A percentile compares a stretch with the other conserved stretches of the same genome.
Evolutionary conservation across 1,140 invertebrate species (phyloP).

Genomic region (Palaemon carinicauda): DNA sequence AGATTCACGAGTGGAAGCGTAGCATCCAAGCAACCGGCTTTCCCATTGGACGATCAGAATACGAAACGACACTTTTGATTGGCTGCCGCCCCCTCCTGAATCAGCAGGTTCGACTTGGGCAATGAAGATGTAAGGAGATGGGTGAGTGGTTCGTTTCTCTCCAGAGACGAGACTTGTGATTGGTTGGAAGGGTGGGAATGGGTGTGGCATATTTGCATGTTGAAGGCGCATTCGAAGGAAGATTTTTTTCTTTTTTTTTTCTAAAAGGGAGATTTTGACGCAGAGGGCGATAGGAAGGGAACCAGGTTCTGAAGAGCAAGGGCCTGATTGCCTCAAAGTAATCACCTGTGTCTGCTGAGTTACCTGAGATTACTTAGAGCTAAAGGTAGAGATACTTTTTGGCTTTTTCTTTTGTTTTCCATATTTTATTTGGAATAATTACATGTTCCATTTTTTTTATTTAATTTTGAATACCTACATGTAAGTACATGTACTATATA

Average conservation of each 20-base stretch:
- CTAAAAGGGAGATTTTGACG: constrained; percentile 49
- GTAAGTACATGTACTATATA: too few relatives aligned
- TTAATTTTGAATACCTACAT: too few relatives aligned
- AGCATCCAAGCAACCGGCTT: constrained; percentile 6
- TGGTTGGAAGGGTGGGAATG: constrained; percentile 24
- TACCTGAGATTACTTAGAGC: background rate
- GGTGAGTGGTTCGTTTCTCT: constrained; percentile 15
- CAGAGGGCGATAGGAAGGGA: background rate
- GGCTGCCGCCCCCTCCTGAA: constrained; percentile 33
- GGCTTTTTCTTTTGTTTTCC: too few relatives aligned
- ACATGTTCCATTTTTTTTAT: too few relatives aligned
- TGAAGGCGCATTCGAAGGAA: constrained; percentile 40
- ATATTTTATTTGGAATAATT: too few relatives aligned
- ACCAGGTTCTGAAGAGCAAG: too few relatives aligned
- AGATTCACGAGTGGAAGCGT: constrained; percentile 47
- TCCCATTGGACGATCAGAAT: constrained; percentile 48
- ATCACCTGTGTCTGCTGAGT: background rate
- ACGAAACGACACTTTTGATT: constrained; percentile 48
- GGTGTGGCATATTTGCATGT: constrained; percentile 52
- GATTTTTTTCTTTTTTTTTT: background rate
- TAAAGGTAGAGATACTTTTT: too few relatives aligned
- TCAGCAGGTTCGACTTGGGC: constrained; percentile 47
- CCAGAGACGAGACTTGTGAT: constrained; percentile 27
- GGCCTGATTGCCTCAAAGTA: too few relatives aligned
- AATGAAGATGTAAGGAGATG: constrained; percentile 35